These are phyloP conservation scores for Dicyrtomina minuta DNA, from an alignment of 2,888 invertebrate species.

Conservation along the genomic window DNA sequence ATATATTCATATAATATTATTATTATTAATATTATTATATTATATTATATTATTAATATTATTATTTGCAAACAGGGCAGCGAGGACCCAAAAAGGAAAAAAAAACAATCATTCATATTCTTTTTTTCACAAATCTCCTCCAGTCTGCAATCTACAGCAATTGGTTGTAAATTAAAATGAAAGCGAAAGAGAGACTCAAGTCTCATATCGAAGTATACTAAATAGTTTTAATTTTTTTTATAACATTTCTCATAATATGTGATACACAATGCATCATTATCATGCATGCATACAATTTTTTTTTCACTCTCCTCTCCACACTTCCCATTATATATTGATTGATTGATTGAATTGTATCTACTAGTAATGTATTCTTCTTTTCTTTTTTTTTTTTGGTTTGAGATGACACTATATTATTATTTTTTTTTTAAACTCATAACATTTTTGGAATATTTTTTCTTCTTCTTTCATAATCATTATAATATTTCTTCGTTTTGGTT, in stretches of 20 bases:
- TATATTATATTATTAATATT: neutral
- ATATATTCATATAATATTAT: neutral
- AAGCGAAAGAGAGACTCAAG: neutral
- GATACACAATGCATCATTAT: slow-evolving; percentile 1
- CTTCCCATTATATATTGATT: too few species aligned
- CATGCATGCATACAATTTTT: slow-evolving; percentile 1
- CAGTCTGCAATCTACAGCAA: slow-evolving; percentile 17
- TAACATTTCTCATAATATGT: neutral
- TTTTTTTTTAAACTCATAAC: too few species aligned
- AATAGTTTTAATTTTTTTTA: neutral
- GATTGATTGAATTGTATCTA: too few species aligned
- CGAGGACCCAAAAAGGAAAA: slow-evolving; percentile 13
- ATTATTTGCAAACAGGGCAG: slow-evolving; percentile 23
- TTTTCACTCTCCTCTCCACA: neutral
- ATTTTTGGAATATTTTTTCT: neutral
- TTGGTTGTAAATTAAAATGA: slow-evolving; percentile 6
- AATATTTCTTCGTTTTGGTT: neutral
- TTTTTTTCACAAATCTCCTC: slow-evolving; percentile 24
- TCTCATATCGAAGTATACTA: slow-evolving; percentile 7
- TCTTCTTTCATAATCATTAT: neutral
- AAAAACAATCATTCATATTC: slow-evolving; percentile 11
- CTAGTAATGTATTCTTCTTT: too few species aligned
- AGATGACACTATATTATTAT: too few species aligned
- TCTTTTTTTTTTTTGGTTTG: too few species aligned
- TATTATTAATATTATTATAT: neutral